phyloP scores from a whole-genome alignment of 2,113 vertebrate genomes.

The Gymnobelideus leadbeateri region DNA sequence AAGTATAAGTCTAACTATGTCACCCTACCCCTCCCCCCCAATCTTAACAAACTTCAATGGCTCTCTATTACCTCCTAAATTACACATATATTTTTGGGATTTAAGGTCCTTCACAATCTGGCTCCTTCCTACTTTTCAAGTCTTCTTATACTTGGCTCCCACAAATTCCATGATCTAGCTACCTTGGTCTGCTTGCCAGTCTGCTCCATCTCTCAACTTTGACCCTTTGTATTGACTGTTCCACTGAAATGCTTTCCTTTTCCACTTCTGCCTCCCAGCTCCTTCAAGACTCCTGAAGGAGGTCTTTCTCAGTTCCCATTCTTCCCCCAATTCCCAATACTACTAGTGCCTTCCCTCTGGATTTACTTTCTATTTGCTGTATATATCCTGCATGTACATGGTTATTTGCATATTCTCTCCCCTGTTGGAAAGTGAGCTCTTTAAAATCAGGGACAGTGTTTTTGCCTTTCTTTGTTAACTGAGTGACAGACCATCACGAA shows the following conservation, averaged over 20 bases:
- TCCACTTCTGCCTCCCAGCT: neutral
- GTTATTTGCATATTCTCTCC: neutral
- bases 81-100: neutral
- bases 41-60: neutral
- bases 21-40: neutral
- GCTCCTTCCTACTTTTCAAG: neutral
- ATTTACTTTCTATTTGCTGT: neutral
- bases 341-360: neutral
- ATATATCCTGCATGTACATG: neutral
- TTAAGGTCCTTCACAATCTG: neutral
- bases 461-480: neutral
- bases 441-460: neutral
- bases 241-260: neutral
- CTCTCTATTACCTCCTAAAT: neutral
- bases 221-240: neutral
- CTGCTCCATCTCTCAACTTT: neutral
- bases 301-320: neutral
- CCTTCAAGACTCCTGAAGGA: neutral
- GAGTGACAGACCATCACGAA: neutral
- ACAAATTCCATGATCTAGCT: neutral
- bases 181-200: neutral
- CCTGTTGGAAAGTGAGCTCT: neutral
- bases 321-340: neutral
- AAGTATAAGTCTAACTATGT: neutral
- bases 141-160: neutral